phyloP scores from a whole-genome alignment of 2,113 vertebrate species.

The Prolemur simus region DNA sequence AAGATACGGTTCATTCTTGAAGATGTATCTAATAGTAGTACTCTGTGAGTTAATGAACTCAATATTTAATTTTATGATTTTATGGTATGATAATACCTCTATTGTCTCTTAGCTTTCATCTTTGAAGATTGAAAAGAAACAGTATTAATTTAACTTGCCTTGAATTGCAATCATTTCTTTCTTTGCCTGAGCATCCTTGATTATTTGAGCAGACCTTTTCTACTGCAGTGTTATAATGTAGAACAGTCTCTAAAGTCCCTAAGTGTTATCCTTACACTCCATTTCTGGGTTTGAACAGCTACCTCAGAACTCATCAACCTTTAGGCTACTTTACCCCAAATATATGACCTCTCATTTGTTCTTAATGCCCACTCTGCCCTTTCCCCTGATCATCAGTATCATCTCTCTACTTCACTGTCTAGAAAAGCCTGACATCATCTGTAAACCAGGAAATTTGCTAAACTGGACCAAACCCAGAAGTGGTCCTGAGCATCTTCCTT shows the following conservation, averaged over 20 bases:
- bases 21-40: neutral
- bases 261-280: neutral
- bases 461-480: neutral
- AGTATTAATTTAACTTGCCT: neutral
- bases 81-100: neutral
- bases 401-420: neutral
- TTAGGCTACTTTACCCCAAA: neutral
- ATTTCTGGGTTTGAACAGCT: neutral
- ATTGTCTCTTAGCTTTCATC: constrained; percentile 21
- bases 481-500: neutral
- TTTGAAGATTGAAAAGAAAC: neutral
- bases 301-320: neutral
- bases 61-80: neutral
- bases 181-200: neutral
- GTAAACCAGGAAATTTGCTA: neutral
- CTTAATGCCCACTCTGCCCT: neutral
- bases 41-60: neutral
- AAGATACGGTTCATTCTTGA: neutral
- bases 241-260: neutral
- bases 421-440: neutral
- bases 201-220: constrained; percentile 1
- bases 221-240: neutral
- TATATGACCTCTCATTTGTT: neutral
- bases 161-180: neutral
- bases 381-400: neutral